These are phyloP conservation scores for Cantharis lateralis DNA, from an alignment of 2,888 invertebrate genomes.

Conservation along the genomic window DNA sequence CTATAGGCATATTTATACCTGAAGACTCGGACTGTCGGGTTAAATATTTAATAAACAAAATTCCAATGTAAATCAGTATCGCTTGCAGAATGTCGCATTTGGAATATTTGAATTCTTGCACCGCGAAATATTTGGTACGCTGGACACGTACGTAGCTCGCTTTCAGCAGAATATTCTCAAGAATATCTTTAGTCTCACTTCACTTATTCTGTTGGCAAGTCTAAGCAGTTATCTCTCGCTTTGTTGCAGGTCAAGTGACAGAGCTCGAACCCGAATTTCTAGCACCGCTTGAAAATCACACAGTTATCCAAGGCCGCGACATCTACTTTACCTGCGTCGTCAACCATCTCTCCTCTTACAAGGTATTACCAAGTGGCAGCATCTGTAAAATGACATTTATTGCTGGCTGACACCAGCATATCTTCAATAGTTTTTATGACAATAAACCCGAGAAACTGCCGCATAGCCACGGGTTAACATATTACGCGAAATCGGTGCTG, in stretches of 20 bases:
- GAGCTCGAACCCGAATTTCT: slow-evolving; percentile 79
- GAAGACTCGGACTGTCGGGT: slow-evolving; percentile 36
- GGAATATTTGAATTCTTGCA: slow-evolving; percentile 53
- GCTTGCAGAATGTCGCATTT: slow-evolving; percentile 51
- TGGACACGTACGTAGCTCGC: slow-evolving; percentile 52
- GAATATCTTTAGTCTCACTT: slow-evolving; percentile 56
- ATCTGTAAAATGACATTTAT: slow-evolving; percentile 37
- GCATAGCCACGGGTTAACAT: slow-evolving; percentile 45
- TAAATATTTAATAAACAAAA: slow-evolving; percentile 55
- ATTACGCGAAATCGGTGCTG: slow-evolving; percentile 48
- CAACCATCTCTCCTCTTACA: slow-evolving; percentile 84
- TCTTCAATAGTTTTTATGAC: slow-evolving; percentile 44
- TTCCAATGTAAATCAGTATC: slow-evolving; percentile 55
- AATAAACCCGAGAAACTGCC: slow-evolving; percentile 40
- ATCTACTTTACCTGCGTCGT: slow-evolving; percentile 89
- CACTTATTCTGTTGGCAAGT: slow-evolving; percentile 52
- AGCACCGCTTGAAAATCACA: slow-evolving; percentile 83
- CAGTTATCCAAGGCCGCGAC: slow-evolving; percentile 85
- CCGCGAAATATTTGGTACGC: slow-evolving; percentile 47
- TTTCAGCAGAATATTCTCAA: slow-evolving; percentile 53
- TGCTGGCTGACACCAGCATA: slow-evolving; percentile 44
- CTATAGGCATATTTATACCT: slow-evolving; percentile 26
- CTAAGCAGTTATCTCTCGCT: slow-evolving; percentile 48
- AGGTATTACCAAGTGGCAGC: slow-evolving; percentile 62
- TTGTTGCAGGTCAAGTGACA: slow-evolving; percentile 70